Conservation (phyloP, 2,888 invertebrate species). For the Physocephala rufipes region DNA sequence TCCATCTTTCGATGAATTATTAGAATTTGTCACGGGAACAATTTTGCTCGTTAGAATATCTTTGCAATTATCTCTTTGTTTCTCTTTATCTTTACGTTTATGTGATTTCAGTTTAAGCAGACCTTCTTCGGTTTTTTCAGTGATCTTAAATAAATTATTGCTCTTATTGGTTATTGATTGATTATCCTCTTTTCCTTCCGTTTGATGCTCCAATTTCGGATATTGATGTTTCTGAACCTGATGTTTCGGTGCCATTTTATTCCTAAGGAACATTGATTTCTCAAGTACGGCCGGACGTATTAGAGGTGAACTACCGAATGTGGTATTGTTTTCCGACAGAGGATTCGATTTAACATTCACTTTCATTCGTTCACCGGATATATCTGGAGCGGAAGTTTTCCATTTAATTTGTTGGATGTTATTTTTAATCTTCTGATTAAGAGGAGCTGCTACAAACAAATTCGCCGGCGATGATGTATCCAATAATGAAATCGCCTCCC, state of each 20-base stretch:
- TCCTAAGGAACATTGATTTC: constrained; percentile 59
- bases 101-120: constrained; percentile 13
- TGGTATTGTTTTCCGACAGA: constrained; percentile 60
- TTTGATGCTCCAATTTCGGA: constrained; percentile 33
- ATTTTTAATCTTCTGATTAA: constrained; percentile 24
- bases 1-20: background rate
- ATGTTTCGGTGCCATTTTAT: constrained; percentile 42
- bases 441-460: constrained; percentile 30
- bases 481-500: constrained; percentile 37
- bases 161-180: constrained; percentile 26
- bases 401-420: constrained; percentile 51
- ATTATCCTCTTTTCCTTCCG: constrained; percentile 42
- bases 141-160: constrained; percentile 16
- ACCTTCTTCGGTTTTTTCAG: constrained; percentile 22
- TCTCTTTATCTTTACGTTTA: constrained; percentile 50
- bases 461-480: constrained; percentile 36
- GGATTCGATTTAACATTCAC: constrained; percentile 56
- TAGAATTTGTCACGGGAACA: constrained; percentile 8
- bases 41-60: background rate
- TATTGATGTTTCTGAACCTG: constrained; percentile 38
- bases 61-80: constrained; percentile 46
- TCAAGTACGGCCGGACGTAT: constrained; percentile 61
- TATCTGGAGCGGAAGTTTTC: constrained; percentile 50
- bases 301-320: constrained; percentile 61
- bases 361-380: constrained; percentile 42